These are phyloP conservation scores for Fulmarus glacialis DNA, from an alignment of 2,113 vertebrate genomes.

Conservation along the genomic window DNA sequence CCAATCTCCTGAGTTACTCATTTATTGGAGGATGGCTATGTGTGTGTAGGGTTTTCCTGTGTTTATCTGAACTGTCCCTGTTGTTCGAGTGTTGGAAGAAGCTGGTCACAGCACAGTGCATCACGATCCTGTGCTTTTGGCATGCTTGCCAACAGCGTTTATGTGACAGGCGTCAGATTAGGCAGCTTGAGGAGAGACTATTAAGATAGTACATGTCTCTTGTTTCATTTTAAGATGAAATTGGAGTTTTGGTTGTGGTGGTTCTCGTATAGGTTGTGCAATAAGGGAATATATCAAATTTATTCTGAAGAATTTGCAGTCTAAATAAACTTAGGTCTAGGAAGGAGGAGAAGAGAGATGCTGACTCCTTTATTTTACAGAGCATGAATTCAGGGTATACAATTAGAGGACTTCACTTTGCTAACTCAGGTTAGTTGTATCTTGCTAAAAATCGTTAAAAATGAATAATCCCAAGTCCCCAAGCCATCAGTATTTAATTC, in stretches of 20 bases:
- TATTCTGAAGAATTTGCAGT: neutral
- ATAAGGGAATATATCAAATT: neutral
- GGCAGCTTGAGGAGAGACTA: neutral
- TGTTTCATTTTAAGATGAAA: neutral
- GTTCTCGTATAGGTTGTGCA: neutral
- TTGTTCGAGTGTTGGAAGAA: neutral
- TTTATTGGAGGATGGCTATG: neutral
- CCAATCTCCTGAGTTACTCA: neutral
- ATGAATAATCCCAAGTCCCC: neutral
- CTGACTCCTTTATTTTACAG: neutral
- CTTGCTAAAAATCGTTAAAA: neutral
- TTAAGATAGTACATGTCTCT: neutral
- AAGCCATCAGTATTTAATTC: neutral
- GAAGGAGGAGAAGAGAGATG: neutral
- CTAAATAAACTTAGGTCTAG: neutral
- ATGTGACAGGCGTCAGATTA: neutral
- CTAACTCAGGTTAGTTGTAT: neutral
- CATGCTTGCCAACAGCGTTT: neutral
- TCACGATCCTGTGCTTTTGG: neutral
- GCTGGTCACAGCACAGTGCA: neutral
- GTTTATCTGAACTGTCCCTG: neutral
- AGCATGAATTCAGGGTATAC: neutral
- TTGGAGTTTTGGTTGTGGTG: neutral
- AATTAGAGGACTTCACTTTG: neutral
- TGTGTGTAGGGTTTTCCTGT: neutral